A percentile compares a stretch with the other conserved stretches of the same genome.
Conservation (phyloP, 2,113 vertebrate species). For the Notarius quadriscutis region DNA sequence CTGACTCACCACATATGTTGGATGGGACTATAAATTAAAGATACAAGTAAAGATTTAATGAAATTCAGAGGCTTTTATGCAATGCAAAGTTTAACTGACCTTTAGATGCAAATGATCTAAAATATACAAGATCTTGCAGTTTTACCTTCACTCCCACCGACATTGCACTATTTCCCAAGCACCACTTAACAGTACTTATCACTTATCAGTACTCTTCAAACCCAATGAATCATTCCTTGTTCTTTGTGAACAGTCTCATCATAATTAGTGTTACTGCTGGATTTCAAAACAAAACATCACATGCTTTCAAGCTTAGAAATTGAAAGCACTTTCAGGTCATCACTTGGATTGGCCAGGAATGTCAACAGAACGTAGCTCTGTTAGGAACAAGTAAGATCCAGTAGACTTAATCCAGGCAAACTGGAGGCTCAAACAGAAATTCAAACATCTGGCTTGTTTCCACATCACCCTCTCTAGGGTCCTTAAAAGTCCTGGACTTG, state of each 20-base stretch:
- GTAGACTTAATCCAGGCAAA: neutral
- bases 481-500: conserved; percentile 27
- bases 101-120: neutral
- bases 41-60: conserved; percentile 1
- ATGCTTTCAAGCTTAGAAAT: conserved; percentile 24
- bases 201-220: neutral
- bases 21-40: conserved; percentile 17
- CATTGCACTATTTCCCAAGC: neutral
- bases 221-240: neutral
- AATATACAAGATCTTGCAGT: neutral
- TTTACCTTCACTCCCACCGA: neutral
- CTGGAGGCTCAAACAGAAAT: neutral
- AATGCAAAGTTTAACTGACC: neutral
- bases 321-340: conserved; percentile 2
- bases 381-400: neutral
- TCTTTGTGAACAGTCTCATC: neutral
- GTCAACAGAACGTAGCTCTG: conserved; percentile 19
- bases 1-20: conserved; percentile 8
- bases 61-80: conserved; percentile 11
- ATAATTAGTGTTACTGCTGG: conserved; percentile 26
- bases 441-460: conserved; percentile 13
- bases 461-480: neutral
- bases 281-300: conserved; percentile 15
- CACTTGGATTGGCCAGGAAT: conserved; percentile 16
- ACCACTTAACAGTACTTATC: neutral